A percentile compares a stretch with the other conserved stretches of the same genome.
These are phyloP conservation scores for Amiota mariae DNA, from an alignment of 2,888 invertebrate species.

Conservation along the genomic window DNA sequence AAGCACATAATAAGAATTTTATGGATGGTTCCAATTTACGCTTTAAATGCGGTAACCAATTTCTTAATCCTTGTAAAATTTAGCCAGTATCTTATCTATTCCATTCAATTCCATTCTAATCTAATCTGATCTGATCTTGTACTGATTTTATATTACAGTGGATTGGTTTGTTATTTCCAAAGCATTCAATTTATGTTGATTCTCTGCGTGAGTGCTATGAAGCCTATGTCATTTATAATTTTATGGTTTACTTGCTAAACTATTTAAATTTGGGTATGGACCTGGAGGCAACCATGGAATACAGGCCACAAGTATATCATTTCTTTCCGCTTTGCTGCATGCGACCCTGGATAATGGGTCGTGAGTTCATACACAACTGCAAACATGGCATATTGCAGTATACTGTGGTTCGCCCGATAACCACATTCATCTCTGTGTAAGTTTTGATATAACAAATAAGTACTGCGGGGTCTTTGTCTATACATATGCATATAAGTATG, in stretches of 20 bases:
- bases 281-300: slow-evolving; percentile 85
- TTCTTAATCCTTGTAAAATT: no score
- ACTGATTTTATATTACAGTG: slow-evolving; percentile 58
- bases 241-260: slow-evolving; percentile 94
- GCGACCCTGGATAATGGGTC: slow-evolving; percentile 94
- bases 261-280: slow-evolving; percentile 92
- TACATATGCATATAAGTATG: neutral
- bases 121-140: neutral
- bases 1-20: slow-evolving; percentile 96
- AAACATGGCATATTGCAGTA: slow-evolving; percentile 98
- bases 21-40: slow-evolving; percentile 99
- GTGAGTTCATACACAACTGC: slow-evolving; percentile 93
- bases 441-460: slow-evolving; percentile 65
- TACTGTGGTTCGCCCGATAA: slow-evolving; percentile 91
- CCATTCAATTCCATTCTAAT: neutral
- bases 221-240: slow-evolving; percentile 98
- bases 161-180: slow-evolving; percentile 86
- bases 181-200: slow-evolving; percentile 93
- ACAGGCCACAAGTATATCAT: slow-evolving; percentile 88
- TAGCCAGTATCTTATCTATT: neutral
- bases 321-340: slow-evolving; percentile 93
- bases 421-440: slow-evolving; percentile 92
- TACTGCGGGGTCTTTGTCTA: neutral
- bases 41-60: slow-evolving; percentile 88
- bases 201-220: slow-evolving; percentile 96